Evolutionary conservation across 2,888 invertebrate genomes (phyloP).

Genomic region (Nesidiocoris tenuis): DNA sequence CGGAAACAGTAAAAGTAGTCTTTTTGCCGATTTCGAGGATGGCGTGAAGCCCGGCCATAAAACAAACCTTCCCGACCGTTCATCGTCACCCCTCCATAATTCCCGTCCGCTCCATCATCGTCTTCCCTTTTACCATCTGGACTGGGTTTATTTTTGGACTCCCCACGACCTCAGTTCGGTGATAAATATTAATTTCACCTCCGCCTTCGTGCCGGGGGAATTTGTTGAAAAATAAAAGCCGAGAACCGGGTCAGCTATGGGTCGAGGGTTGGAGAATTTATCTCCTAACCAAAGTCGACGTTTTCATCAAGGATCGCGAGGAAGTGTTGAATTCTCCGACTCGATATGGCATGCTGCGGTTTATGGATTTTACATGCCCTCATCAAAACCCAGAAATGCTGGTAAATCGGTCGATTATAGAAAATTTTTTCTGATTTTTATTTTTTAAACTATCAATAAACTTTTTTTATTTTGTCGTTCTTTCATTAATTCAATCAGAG

Average conservation of each 20-base stretch:
- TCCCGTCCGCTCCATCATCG: background rate
- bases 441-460: too few relatives aligned
- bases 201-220: background rate
- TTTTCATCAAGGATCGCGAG: background rate
- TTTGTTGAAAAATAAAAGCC: background rate
- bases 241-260: background rate
- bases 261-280: background rate
- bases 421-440: too few relatives aligned
- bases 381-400: too few relatives aligned
- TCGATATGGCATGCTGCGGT: too few relatives aligned
- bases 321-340: background rate
- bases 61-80: background rate
- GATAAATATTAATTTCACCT: slow-evolving; percentile 30
- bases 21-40: too few relatives aligned
- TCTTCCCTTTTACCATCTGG: background rate
- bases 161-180: slow-evolving; percentile 10
- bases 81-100: background rate
- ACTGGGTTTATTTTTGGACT: slow-evolving; percentile 12
- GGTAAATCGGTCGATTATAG: too few relatives aligned
- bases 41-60: background rate
- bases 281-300: background rate
- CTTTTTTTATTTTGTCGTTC: too few relatives aligned
- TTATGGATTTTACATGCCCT: too few relatives aligned
- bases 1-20: too few relatives aligned
- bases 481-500: too few relatives aligned